Base-by-base conservation (phyloP, 2,888 invertebrate species). In the Philhelius pedissequus region DNA sequence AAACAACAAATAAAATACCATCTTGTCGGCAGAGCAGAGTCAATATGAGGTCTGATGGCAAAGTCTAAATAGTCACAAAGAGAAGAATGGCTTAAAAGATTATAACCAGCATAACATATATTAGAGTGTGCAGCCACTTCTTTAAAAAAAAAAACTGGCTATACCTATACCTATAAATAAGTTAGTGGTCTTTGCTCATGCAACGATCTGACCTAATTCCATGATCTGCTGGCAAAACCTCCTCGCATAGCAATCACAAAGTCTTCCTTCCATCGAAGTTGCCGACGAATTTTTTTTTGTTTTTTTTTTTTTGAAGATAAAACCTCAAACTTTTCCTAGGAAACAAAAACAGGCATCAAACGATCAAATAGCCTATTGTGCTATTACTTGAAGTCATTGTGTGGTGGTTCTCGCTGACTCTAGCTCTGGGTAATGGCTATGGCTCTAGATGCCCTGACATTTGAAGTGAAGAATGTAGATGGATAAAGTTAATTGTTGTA, bases 121-220 rank as follows among this genome's bases (percentile, higher is more conserved):
- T 40, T 56, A n/a, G 30, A 22, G 35, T 35, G 20, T 18, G 15
- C 27, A 30, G 15, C 15, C 27, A 25, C 35, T 22, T 40, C 58
- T 58, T 40, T 0, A 4, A 9, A 38, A 13, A 38, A 13, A n/a
- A 6, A 4, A 15, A 27, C 18, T 30, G 15, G 15, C 50, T 50
- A 0, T 15, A 4, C 5, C 4, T 38, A 25, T 35, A n/a, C 6
- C n/a, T 13, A 0, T 2, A 32, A 3, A 43, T 43, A n/a, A n/a
- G 48, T 48, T 22, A 22, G 48, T 48, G 58, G 18, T 13, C 58
- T 58, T n/a, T 58, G 64, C 20, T 64, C 78, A 78, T 78, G 68
- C 78, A 78, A 74, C 48, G 69, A 78, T 78, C 74, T 83, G 82
- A 78, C 82, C 82, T 50, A 83, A 56, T 78, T 83, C 45, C 78